These are phyloP conservation scores for Characodon lateralis DNA, from an alignment of 2,797 vertebrate genomes.

Conservation along the genomic window DNA sequence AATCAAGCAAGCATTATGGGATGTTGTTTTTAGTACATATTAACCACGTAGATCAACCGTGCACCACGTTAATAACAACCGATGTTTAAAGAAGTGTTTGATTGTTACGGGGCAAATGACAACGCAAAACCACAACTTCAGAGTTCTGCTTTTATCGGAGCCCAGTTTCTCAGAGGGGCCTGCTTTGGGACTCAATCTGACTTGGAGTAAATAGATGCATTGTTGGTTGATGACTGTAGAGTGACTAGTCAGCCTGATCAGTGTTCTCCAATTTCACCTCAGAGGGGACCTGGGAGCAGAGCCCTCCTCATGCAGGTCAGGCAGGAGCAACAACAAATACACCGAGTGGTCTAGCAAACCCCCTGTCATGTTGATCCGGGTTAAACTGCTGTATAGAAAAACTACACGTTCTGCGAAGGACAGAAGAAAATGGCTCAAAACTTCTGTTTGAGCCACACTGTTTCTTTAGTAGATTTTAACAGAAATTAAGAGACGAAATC, in stretches of 20 bases:
- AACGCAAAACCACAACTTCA: slow-evolving; percentile 2
- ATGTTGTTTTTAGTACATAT: background rate
- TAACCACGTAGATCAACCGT: background rate
- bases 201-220: slow-evolving; percentile 66
- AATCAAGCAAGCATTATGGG: slow-evolving; percentile 8
- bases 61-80: background rate
- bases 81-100: too few species aligned
- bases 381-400: background rate
- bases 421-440: too few species aligned
- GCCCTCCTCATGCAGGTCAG: slow-evolving; percentile 21
- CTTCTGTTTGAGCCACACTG: too few species aligned
- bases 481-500: too few species aligned
- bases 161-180: slow-evolving; percentile 53
- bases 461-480: too few species aligned
- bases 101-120: too few species aligned
- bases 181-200: slow-evolving; percentile 63
- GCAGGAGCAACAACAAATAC: background rate
- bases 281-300: slow-evolving; percentile 39
- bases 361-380: background rate
- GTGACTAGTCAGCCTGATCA: slow-evolving; percentile 72
- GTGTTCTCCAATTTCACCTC: slow-evolving; percentile 60
- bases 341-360: background rate
- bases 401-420: background rate
- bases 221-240: slow-evolving; percentile 63
- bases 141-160: slow-evolving; percentile 51